A percentile compares a stretch with the other conserved stretches of the same genome.
These are phyloP conservation scores for Entomyzon cyanotis DNA, from an alignment of 2,113 vertebrate genomes.

Conservation along the genomic window DNA sequence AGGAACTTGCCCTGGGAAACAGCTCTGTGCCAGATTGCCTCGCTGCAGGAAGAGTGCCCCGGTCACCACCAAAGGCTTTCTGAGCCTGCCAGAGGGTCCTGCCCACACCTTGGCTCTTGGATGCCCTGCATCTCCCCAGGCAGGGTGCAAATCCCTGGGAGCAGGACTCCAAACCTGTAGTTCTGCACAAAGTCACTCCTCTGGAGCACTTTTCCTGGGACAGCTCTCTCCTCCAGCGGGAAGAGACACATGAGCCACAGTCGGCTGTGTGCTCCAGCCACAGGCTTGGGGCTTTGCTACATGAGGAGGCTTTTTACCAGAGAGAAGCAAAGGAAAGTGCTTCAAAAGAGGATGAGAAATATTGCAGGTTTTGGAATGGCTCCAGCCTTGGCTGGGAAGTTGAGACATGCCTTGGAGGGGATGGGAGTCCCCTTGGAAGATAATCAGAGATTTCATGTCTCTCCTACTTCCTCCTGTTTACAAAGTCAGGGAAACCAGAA, in stretches of 20 bases:
- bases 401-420: constrained; percentile 55
- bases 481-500: background rate
- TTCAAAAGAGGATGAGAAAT: background rate
- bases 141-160: background rate
- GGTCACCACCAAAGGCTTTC: background rate
- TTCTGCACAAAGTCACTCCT: background rate
- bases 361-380: background rate
- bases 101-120: background rate
- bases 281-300: background rate
- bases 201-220: background rate
- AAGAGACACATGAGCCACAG: background rate
- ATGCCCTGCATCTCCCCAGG: accelerated
- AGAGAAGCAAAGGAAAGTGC: background rate
- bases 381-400: constrained; percentile 46
- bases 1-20: background rate
- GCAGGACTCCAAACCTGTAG: background rate
- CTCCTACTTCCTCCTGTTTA: constrained; percentile 60
- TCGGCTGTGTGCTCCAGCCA: background rate
- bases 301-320: background rate
- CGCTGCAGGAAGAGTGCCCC: constrained; percentile 1
- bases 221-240: accelerated
- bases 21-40: background rate
- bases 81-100: background rate
- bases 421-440: constrained; percentile 66
- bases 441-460: constrained; percentile 28